Percentiles rank a stretch among this genome's conserved stretches.
Evolutionary conservation across 2,888 invertebrate genomes (phyloP).

Genomic region (Nipponacmea schrenckii): DNA sequence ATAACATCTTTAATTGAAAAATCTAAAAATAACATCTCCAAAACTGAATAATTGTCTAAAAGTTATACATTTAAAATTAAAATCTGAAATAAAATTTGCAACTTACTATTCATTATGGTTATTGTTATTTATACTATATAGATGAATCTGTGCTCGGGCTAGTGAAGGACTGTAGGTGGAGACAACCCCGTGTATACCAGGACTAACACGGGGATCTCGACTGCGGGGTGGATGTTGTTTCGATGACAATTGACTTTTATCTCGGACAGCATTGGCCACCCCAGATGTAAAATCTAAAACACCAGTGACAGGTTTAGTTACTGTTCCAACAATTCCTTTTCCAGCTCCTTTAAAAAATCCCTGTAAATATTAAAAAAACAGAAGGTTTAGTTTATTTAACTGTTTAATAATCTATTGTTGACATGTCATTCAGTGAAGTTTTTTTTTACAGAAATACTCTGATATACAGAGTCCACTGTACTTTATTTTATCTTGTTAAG

Average conservation of each 20-base stretch:
- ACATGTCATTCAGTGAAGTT: too few relatives aligned
- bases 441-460: too few relatives aligned
- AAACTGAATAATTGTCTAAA: too few relatives aligned
- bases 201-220: slow-evolving; percentile 76
- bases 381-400: neutral
- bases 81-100: too few relatives aligned
- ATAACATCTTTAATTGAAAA: too few relatives aligned
- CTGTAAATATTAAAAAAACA: slow-evolving; percentile 62
- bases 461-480: too few relatives aligned
- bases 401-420: too few relatives aligned
- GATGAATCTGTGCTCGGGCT: slow-evolving; percentile 84
- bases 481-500: too few relatives aligned
- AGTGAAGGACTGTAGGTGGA: slow-evolving; percentile 83
- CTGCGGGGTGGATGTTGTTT: slow-evolving; percentile 61
- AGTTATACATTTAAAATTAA: too few relatives aligned
- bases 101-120: slow-evolving; percentile 78
- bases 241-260: slow-evolving; percentile 69
- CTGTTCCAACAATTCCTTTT: slow-evolving; percentile 92
- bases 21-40: too few relatives aligned
- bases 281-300: slow-evolving; percentile 94
- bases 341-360: slow-evolving; percentile 88
- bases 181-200: slow-evolving; percentile 84
- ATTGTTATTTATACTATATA: slow-evolving; percentile 79
- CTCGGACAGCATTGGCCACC: slow-evolving; percentile 89
- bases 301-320: slow-evolving; percentile 95